Base-by-base conservation (phyloP, 1,140 invertebrate species). In the Acromyrmex heyeri region DNA sequence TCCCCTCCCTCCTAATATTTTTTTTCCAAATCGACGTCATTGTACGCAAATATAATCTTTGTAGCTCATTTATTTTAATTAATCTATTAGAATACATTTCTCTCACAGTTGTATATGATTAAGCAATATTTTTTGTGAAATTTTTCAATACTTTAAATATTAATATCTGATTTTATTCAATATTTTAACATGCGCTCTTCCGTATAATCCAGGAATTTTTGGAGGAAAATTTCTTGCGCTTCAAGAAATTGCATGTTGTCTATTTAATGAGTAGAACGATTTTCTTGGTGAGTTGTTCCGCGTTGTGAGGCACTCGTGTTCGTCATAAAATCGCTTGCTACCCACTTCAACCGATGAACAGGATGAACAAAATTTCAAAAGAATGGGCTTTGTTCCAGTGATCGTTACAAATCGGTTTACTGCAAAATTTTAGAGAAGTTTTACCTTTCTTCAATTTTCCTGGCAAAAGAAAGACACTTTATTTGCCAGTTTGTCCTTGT, bases 211-310 rank as follows among this genome's bases (percentile, higher is more conserved):
- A 4, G 5, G 10, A 73, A 59, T 75, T 75, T 75, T 34, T 14
- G 72, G 16, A 69, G 30, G 16, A 21, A 59, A 59, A 21, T 44
- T 76, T 61, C 16, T 24, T 27, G 73, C 30, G 12, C 30, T 75
- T 75, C 18, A 59, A 38, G n/a, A 76, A 76, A 61, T 61, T 55
- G 38, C 24, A 21, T 61, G 73, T 44, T 61, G 14, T 61, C n/a
- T 24, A 59, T 59, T 38, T 75, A 59, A 75, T 21, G 34, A 76
- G 34, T 76, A 61, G 16, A 21, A 14, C 55, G 55, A 76, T 76
- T 76, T 76, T 76, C n/a, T 76, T 44, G 34, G 34, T 14, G 30
- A 59, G 53, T 27, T 61, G 34, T 76, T 76, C 21, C 16, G 34
- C 21, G n/a, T 61, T 16, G 30, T 27, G 21, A 76, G 30, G 55